Evolutionary conservation across 2,888 invertebrate species (phyloP).

Genomic region (Pheosia gnoma): DNA sequence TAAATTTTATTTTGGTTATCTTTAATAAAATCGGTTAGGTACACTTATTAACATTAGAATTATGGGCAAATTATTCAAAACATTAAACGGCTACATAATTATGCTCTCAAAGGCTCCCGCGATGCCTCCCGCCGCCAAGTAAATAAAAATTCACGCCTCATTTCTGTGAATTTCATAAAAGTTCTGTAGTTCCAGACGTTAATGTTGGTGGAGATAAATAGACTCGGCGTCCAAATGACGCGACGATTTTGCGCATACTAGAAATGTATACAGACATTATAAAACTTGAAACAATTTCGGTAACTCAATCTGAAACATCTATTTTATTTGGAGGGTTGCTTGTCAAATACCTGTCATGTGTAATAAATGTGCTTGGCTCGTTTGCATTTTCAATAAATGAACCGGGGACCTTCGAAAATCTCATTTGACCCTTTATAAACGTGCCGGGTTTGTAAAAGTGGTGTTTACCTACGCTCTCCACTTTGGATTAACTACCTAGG

Average conservation of each 20-base stretch:
- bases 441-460: slow-evolving; percentile 45
- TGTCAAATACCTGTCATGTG: slow-evolving; percentile 49
- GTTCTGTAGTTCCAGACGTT: slow-evolving; percentile 3
- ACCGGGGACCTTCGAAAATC: slow-evolving; percentile 44
- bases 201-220: slow-evolving; percentile 4
- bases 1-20: not conserved
- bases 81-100: slow-evolving; percentile 4
- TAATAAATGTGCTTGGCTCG: slow-evolving; percentile 49
- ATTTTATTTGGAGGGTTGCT: slow-evolving; percentile 43
- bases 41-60: not conserved
- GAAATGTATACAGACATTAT: not conserved
- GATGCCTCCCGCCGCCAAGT: not conserved
- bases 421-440: slow-evolving; percentile 49
- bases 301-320: slow-evolving; percentile 38
- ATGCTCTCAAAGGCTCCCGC: not conserved
- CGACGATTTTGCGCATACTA: not conserved
- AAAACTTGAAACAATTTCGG: slow-evolving; percentile 29
- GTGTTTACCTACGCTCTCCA: not conserved
- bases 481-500: not conserved
- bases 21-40: not conserved
- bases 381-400: slow-evolving; percentile 57
- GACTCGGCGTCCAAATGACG: not conserved
- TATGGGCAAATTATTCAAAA: not conserved
- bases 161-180: slow-evolving; percentile 3
- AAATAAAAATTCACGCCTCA: slow-evolving; percentile 1